Conservation (phyloP, 2,888 invertebrate genomes). For the Hirudinaria manillensis region DNA sequence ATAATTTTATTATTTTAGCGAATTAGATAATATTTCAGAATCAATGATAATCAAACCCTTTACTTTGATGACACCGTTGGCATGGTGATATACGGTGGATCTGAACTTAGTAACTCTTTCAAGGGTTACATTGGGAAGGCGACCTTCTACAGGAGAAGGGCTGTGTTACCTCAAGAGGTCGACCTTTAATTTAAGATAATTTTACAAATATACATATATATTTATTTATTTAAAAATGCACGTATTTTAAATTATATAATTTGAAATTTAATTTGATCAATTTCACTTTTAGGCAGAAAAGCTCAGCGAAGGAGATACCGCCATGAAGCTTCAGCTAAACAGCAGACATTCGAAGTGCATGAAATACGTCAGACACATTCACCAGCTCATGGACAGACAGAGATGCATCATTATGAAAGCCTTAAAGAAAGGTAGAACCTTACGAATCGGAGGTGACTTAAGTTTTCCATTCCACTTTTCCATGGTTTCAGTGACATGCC, state of each 20-base stretch:
- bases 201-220: no score
- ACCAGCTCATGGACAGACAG: constrained; percentile 25
- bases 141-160: constrained; percentile 43
- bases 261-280: constrained; percentile 22
- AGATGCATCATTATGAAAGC: neutral
- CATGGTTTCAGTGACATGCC: no score
- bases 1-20: neutral
- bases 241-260: neutral
- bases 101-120: constrained; percentile 45
- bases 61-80: constrained; percentile 45
- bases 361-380: constrained; percentile 43
- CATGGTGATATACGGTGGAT: constrained; percentile 46
- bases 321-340: constrained; percentile 41
- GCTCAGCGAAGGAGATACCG: neutral
- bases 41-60: neutral
- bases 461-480: no score
- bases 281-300: constrained; percentile 1
- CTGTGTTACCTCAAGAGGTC: constrained; percentile 41
- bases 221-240: no score
- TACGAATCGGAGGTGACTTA: no score
- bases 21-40: neutral
- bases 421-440: constrained; percentile 17
- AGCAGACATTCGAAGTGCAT: constrained; percentile 44
- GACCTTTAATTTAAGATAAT: neutral
- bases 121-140: constrained; percentile 48